Percentiles rank a stretch among this genome's conserved stretches.
These are phyloP conservation scores for Sthenelais limicola DNA, from an alignment of 2,888 invertebrate species.

Conservation along the genomic window DNA sequence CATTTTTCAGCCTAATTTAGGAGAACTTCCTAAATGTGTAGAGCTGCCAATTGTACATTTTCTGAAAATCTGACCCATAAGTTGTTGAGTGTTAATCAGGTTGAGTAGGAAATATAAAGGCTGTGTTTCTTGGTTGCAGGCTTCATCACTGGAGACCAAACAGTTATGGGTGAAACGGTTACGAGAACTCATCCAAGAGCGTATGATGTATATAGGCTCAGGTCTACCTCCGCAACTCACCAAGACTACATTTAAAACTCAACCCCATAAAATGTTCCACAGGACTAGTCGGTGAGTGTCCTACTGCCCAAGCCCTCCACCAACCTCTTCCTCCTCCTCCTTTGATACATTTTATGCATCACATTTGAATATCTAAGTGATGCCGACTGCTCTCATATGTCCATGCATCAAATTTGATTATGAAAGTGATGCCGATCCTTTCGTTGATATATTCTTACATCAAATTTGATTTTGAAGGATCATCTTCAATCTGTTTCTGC, in stretches of 20 bases:
- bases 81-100: neutral
- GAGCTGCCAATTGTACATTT: too few species aligned
- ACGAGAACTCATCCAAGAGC: slow-evolving; percentile 85
- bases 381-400: too few species aligned
- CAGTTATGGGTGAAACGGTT: slow-evolving; percentile 96
- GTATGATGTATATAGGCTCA: slow-evolving; percentile 72
- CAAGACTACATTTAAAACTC: slow-evolving; percentile 58
- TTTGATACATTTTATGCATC: too few species aligned
- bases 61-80: neutral
- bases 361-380: too few species aligned
- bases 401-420: too few species aligned
- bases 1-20: too few species aligned
- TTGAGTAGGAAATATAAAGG: neutral
- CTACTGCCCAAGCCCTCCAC: neutral
- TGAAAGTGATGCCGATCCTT: too few species aligned
- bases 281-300: slow-evolving; percentile 38
- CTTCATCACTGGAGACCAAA: slow-evolving; percentile 91
- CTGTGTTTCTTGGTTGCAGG: slow-evolving; percentile 74
- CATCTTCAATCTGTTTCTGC: too few species aligned
- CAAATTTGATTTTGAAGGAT: too few species aligned
- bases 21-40: too few species aligned
- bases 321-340: too few species aligned
- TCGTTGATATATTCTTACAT: too few species aligned
- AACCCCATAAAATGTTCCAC: slow-evolving; percentile 60
- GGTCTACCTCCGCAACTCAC: slow-evolving; percentile 72